These are phyloP conservation scores for rat (Rattus norvegicus) DNA, from an alignment of 2,113 vertebrate genomes.

Conservation along the genomic window GRCr8 NC_086031.1:46832501-46833000, in stretches of 20 bases:
- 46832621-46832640: not conserved
- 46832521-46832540: not conserved
- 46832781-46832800: not conserved
- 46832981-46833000: not conserved
- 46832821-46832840: not conserved
- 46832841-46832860: not conserved
- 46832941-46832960: conserved; percentile 40
- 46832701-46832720: not conserved
- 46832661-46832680: not conserved
- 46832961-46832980: not conserved
- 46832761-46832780: not conserved
- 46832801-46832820: not conserved
- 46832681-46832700: not conserved
- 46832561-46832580: not conserved
- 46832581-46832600: not conserved
- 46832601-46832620: not conserved
- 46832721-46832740: not conserved
- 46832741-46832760: not conserved
- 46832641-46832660: not conserved
- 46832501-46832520: not conserved
- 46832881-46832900: conserved; percentile 6
- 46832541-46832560: not conserved
- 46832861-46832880: conserved; percentile 13
- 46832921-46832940: not conserved
- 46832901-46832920: not conserved